phyloP scores from a whole-genome alignment of 2,888 invertebrate species.

The Tethea ocularis region DNA sequence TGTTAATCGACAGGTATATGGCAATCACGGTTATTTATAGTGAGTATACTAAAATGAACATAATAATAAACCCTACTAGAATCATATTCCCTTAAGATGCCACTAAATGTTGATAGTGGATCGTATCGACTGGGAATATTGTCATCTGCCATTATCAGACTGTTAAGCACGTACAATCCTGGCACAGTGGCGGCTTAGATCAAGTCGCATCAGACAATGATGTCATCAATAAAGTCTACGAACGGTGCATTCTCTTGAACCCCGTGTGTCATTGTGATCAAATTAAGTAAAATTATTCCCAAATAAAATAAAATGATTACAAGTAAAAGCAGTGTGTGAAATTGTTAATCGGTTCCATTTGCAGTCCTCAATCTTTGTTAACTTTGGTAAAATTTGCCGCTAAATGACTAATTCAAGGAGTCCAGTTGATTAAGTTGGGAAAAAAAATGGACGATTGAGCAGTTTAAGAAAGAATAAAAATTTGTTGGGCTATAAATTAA shows the following conservation, averaged over 20 bases:
- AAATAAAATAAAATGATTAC: not conserved
- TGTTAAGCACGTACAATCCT: not conserved
- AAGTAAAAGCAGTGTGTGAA: not conserved
- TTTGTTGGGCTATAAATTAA: slow-evolving; percentile 81
- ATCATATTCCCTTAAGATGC: no score
- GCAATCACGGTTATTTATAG: no score
- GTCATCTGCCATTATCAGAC: not conserved
- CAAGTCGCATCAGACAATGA: not conserved
- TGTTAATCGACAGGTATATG: no score
- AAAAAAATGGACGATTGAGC: slow-evolving; percentile 70
- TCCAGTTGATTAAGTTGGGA: slow-evolving; percentile 49
- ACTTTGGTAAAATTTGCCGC: slow-evolving; percentile 24
- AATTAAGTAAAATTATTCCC: not conserved
- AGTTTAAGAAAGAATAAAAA: slow-evolving; percentile 78
- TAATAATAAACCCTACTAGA: no score
- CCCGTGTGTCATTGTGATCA: not conserved
- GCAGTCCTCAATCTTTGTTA: not conserved
- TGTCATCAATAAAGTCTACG: not conserved
- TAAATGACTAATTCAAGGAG: slow-evolving; percentile 51
- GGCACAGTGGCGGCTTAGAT: not conserved
- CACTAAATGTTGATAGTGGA: not conserved
- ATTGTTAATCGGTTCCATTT: not conserved
- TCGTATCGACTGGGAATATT: not conserved
- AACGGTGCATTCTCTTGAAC: not conserved
- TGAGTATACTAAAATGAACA: no score